Evolutionary conservation across 2,797 vertebrate genomes (phyloP).

Genomic region (Diplodus puntazzo): DNA sequence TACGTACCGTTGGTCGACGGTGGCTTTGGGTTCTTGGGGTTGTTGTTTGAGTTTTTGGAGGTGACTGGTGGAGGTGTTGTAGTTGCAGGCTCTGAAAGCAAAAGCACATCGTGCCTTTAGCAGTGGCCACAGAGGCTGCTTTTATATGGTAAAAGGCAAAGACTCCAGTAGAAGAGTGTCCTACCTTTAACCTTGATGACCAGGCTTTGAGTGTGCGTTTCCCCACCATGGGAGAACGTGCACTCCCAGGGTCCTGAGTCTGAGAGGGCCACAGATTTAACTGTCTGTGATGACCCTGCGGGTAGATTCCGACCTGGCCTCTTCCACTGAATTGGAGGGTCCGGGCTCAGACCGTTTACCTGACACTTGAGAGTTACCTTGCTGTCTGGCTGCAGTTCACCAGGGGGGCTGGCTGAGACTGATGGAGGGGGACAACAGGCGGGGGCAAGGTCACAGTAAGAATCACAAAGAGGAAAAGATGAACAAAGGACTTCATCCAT

Average conservation of each 20-base stretch:
- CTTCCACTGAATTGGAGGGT: not conserved
- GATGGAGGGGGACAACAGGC: slow-evolving; percentile 5
- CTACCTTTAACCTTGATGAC: slow-evolving; percentile 46
- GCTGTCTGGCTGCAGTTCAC: not conserved
- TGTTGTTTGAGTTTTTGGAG: accelerated
- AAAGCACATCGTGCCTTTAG: not conserved
- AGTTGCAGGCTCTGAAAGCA: slow-evolving; percentile 12
- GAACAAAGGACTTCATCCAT: not conserved
- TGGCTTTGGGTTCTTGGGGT: accelerated
- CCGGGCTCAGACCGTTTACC: accelerated
- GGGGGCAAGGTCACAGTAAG: not conserved
- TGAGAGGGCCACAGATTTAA: accelerated
- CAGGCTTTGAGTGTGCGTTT: accelerated
- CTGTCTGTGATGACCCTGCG: accelerated
- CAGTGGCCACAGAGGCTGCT: not conserved
- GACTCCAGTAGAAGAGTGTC: not conserved
- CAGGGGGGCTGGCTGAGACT: slow-evolving; percentile 8
- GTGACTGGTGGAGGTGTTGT: accelerated
- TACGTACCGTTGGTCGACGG: accelerated
- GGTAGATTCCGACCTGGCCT: accelerated
- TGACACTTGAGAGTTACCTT: slow-evolving; percentile 23
- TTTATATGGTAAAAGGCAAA: not conserved
- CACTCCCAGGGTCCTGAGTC: slow-evolving; percentile 66
- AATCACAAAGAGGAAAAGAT: slow-evolving; percentile 5
- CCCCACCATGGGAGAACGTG: accelerated